phyloP scores from a whole-genome alignment of 1,140 invertebrate genomes.

The Adoxophyes honmai region DNA sequence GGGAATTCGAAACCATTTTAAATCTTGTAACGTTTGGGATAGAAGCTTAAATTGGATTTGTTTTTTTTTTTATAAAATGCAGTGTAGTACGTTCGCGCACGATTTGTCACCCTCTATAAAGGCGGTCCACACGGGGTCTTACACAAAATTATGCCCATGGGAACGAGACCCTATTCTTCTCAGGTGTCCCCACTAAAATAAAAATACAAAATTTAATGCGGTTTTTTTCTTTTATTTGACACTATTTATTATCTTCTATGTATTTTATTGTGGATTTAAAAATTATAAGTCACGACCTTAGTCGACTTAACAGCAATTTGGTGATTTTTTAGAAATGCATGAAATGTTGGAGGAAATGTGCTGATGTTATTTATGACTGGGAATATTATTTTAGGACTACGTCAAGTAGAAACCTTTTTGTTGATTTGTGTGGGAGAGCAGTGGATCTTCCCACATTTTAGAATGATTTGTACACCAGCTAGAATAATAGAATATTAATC shows the following conservation, averaged over 20 bases:
- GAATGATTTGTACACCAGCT: no score
- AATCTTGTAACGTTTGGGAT: background rate
- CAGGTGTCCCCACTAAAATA: conserved; percentile 34
- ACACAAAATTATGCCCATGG: conserved; percentile 60
- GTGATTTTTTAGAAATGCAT: background rate
- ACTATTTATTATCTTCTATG: conserved; percentile 2
- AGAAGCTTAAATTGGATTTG: background rate
- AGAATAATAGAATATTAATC: no score
- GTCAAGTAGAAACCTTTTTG: background rate
- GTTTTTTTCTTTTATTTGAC: conserved; percentile 27
- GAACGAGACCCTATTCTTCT: conserved; percentile 43
- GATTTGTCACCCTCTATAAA: conserved; percentile 41
- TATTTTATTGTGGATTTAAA: background rate
- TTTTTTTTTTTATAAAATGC: conserved; percentile 1
- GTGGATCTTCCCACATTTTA: no score
- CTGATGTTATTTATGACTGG: background rate
- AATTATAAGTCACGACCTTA: conserved; percentile 8
- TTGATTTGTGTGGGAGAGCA: no score
- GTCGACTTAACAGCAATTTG: background rate
- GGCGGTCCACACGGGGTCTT: conserved; percentile 33
- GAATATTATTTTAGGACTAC: conserved; percentile 12
- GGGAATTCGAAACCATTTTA: background rate
- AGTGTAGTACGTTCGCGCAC: conserved; percentile 29
- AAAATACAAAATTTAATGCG: conserved; percentile 41
- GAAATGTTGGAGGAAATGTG: background rate